Conservation (phyloP, 2,888 invertebrate species). For the Nasonia oneida region DNA sequence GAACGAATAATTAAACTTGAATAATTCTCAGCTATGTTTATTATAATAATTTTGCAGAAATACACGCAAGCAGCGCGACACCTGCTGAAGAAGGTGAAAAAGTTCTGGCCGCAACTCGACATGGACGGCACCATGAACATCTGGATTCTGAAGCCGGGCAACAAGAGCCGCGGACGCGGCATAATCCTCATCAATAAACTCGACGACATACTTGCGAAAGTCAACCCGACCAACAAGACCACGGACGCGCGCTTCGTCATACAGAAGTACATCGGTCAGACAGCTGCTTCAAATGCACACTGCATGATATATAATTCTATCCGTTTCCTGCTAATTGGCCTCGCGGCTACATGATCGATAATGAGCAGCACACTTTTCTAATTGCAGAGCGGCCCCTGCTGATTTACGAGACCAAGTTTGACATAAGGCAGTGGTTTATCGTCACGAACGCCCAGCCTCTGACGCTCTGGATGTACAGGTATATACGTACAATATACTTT, state of each 20-base stretch:
- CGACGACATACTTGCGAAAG: conserved; percentile 89
- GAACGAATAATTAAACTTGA: too few species aligned
- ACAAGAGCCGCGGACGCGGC: conserved; percentile 94
- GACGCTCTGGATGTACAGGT: conserved; percentile 88
- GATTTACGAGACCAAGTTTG: conserved; percentile 93
- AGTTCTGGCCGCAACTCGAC: conserved; percentile 90
- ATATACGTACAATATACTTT: conserved; percentile 8
- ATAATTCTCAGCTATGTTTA: too few species aligned
- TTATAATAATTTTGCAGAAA: conserved; percentile 67
- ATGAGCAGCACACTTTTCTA: too few species aligned
- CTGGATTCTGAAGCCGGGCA: conserved; percentile 97
- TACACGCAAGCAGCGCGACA: conserved; percentile 76
- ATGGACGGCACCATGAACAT: conserved; percentile 93
- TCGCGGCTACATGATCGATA: neutral
- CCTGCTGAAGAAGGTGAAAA: conserved; percentile 84
- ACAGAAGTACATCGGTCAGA: conserved; percentile 95
- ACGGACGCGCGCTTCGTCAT: conserved; percentile 90
- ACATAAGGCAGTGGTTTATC: conserved; percentile 94
- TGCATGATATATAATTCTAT: too few species aligned
- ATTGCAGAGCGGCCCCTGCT: conserved; percentile 86
- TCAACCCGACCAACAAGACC: conserved; percentile 78
- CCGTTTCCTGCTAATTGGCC: neutral
- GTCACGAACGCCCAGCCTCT: conserved; percentile 89
- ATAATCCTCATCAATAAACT: conserved; percentile 92
- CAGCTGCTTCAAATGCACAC: neutral